Conservation (phyloP, 2,888 invertebrate species). For the Ennomos quercinarius region DNA sequence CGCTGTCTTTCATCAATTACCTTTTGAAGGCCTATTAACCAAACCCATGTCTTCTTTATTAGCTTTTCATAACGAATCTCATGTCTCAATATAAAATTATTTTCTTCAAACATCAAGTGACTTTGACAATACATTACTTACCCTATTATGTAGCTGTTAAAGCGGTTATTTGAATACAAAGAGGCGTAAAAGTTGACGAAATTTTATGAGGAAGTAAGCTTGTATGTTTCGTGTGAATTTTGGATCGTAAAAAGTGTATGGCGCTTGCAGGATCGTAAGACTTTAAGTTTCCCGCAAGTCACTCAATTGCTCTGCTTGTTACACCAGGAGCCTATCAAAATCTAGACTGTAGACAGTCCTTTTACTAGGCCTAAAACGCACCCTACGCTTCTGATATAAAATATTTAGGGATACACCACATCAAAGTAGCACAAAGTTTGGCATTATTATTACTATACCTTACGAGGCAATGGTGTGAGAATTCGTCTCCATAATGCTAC, state of each 20-base stretch:
- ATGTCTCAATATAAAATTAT: slow-evolving; percentile 28
- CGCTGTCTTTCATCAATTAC: slow-evolving; percentile 18
- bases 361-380: no score
- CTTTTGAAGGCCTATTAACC: slow-evolving; percentile 20
- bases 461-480: no score
- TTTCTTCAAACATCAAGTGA: slow-evolving; percentile 17
- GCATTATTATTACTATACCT: no score
- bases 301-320: not conserved
- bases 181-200: slow-evolving; percentile 4
- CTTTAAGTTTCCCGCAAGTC: slow-evolving; percentile 7
- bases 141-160: slow-evolving; percentile 8
- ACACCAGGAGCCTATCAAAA: not conserved
- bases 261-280: slow-evolving; percentile 8
- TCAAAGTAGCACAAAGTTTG: no score
- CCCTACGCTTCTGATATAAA: no score
- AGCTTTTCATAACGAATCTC: slow-evolving; percentile 27
- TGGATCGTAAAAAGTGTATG: slow-evolving; percentile 29
- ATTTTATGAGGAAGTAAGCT: slow-evolving; percentile 23
- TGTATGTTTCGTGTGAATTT: slow-evolving; percentile 33
- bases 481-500: no score
- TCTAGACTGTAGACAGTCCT: not conserved
- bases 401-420: no score
- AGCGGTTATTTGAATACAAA: slow-evolving; percentile 4
- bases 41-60: slow-evolving; percentile 28
- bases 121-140: not conserved